phyloP scores from a whole-genome alignment of 2,797 vertebrate genomes.

The Typhlichthys eigenmanni region DNA sequence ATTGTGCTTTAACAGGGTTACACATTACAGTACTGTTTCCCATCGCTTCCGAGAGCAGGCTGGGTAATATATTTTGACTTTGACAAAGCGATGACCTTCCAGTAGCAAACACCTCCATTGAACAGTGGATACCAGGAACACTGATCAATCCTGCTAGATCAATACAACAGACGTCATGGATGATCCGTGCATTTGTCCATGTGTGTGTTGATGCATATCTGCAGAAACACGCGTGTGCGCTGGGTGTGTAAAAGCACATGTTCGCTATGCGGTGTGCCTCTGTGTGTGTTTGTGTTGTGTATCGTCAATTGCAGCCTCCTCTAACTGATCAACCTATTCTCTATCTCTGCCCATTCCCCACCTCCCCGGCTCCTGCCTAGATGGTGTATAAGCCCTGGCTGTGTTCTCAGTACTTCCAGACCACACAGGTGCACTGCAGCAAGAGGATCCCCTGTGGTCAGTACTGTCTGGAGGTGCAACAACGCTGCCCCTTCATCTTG shows the following conservation, averaged over 20 bases:
- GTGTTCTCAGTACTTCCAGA: conserved; percentile 99
- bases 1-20: too few species aligned
- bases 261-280: neutral
- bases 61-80: conserved; percentile 25
- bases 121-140: conserved; percentile 43
- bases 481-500: conserved; percentile 97
- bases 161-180: conserved; percentile 53
- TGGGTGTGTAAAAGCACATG: conserved; percentile 11
- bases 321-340: conserved; percentile 54
- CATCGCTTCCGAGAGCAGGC: conserved; percentile 1
- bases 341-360: conserved; percentile 17
- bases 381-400: conserved; percentile 99
- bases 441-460: conserved; percentile 97
- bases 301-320: conserved; percentile 32
- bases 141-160: conserved; percentile 43
- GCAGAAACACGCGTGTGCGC: neutral
- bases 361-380: conserved; percentile 68
- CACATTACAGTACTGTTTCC: neutral
- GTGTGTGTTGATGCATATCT: neutral
- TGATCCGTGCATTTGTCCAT: conserved; percentile 31
- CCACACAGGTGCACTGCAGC: conserved; percentile 96
- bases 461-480: conserved; percentile 99
- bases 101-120: conserved; percentile 44
- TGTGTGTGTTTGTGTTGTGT: conserved; percentile 18
- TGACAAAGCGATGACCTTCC: conserved; percentile 36